Evolutionary conservation across 2,888 invertebrate genomes (phyloP), one percentile per base, ranked within the genome.

Genomic region (Caenorhabditis parvicauda): DNA sequence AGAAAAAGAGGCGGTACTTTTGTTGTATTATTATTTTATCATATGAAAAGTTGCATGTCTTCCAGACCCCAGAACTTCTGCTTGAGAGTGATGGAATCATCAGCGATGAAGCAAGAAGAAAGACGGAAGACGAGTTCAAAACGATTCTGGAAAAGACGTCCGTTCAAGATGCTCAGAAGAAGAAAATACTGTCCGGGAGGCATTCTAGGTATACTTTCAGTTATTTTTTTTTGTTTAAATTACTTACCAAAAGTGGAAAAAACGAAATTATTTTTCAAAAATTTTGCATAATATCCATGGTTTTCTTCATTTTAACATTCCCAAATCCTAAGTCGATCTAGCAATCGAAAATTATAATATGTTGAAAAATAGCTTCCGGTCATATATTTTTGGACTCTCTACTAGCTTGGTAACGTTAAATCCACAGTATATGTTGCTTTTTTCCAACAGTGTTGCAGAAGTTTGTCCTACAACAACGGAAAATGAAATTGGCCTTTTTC

Each of bases 71-170:
- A 5, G 54, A 60, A 60, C 54, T 55, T 21, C 37, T 60, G 19
- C 22, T 48, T 3, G 32, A 45, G 6, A 51, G 54, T 1, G 65
- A 39, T 2, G 70, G 59, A 27, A 53, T 64, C 54, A 56, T 53
- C 29, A 59, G 45, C 46, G 59, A 51, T 48, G 70, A 28, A 22
- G 42, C 24, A n/a, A 52, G 41, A 12, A 17, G 60, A 21, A 59
- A 38, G 39, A 62, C 65, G 3, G 73, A 73, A 41, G 59, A 38
- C 3, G 72, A 67, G n/a, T 48, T 72, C 39, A 42, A 54, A 19
- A 47, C 55, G 32, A 54, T 58, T 9, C 54, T 59, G 27, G 62
- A 66, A 38, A 59, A 53, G n/a, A 65, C 67, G 21, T 47, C 39
- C 39, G 57, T 49, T 1, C 12, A 54, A 51, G 58, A 52, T 38